Base-by-base conservation (phyloP, 2,113 vertebrate species). In the Capra hircus region DNA sequence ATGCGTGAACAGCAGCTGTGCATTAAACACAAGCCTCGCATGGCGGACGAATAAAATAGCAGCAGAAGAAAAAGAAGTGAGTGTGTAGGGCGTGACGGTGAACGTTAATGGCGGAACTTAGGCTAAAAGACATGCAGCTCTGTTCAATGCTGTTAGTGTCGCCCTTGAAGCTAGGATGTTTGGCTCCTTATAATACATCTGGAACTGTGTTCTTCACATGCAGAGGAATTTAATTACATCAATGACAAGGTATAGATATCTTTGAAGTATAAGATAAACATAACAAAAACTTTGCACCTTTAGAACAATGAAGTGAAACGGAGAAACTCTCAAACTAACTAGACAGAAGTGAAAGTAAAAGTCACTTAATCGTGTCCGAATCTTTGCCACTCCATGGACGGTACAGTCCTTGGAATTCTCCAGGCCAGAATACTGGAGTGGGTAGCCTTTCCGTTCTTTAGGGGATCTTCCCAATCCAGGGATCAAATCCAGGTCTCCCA, bases 341-440 rank as follows among this genome's bases (percentile, higher is more conserved):
- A 50, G 21, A 80, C 1, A 81, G 55, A 89, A 50, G 57, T 28
- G n/a, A 13, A 40, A 71, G 17, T 67, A n/a, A 6, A 71, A 71
- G n/a, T 71, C 33, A 4, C n/a, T 40, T 5, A 23, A 1, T 40
- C 0, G 2, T 12, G 67, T 19, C n/a, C 0, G 2, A 23, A 4
- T 40, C 67, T 40, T 25, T 74, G 36, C 0, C 2, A 40, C n/a
- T 6, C 19, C n/a, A 23, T 71, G n/a, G 62, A n/a, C 12, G 30
- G 6, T 28, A 28, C 0, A 36, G 17, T 71, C n/a, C 64, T 2
- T 40, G 67, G n/a, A 6, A 12, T 71, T 40, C 67, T 40, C 10
- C 67, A 71, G 67, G n/a, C 67, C 67, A 71, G n/a, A 23, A 71
- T 71, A 40, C n/a, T 6, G 3, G 67, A 71, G 19, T 40, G 67